Base-by-base conservation (phyloP, 2,888 invertebrate species). In the Drosophila seclusa region DNA sequence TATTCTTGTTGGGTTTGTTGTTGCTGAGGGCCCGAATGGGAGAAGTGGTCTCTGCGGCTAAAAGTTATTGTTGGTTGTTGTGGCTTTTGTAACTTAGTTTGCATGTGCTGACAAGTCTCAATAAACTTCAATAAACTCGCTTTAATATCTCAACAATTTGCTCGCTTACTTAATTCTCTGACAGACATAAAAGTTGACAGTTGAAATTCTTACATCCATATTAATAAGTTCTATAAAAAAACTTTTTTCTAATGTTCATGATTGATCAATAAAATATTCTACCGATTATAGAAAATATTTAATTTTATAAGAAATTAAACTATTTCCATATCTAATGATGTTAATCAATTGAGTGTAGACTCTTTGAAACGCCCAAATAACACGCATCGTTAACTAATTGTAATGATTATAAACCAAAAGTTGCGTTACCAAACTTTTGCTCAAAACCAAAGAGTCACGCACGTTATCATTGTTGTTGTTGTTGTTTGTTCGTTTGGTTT, bases 101-200 rank as follows among this genome's bases (percentile, higher is more conserved):
- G 86, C 84, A 88, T 89, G 88, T 76, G 87, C 80, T 83, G 89
- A 89, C 90, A 89, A 89, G 79, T 76, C 63, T 74, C 79, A 88
- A 87, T 88, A 89, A 88, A 87, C 89, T 88, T 85, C 82, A 88
- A 89, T 89, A 88, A 83, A 83, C 74, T 82, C 80, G 69, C 67
- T 82, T 87, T 83, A 89, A 83, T 87, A 85, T 77, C 82, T 78
- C 75, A 78, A 68, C 78, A 70, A 78, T 70, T 74, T 78, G 36
- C 62, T 62, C 18, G 54, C 54, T 42, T 65, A 64, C 70, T 62
- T 68, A 52, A 57, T 59, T 45, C 40, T 60, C 52, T 34, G 53
- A 29, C 60, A 61, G 48, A 49, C 45, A 21, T 11, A 50, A 40
- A 54, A 13, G 16, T 24, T 45, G 45, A 16, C 45, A 7, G 24